Percentiles rank a stretch among this genome's conserved stretches.
Evolutionary conservation across 2,113 vertebrate species (phyloP).

Genomic region (Psittacara wagleri): DNA sequence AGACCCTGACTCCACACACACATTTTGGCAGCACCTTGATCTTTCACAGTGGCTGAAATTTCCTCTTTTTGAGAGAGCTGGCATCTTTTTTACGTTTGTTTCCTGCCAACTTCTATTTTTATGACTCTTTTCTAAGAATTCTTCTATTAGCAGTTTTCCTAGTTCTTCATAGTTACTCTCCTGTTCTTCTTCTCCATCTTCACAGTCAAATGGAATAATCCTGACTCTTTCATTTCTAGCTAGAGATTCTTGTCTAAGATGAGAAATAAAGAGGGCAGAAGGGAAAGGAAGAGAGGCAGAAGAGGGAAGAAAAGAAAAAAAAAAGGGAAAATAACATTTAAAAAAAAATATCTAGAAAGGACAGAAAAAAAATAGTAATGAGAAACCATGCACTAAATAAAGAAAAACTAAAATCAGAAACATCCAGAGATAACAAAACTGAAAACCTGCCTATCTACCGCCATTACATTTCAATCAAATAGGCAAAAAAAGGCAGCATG

Average conservation of each 20-base stretch:
- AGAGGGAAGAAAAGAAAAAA: constrained; percentile 50
- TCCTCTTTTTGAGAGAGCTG: constrained; percentile 34
- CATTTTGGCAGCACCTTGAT: constrained; percentile 36
- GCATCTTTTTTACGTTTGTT: constrained; percentile 57
- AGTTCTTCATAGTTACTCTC: constrained; percentile 78
- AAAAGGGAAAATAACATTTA: constrained; percentile 49
- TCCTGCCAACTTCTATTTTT: constrained; percentile 82
- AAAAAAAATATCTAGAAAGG: background rate
- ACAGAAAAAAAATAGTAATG: constrained; percentile 44
- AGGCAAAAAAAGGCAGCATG: background rate
- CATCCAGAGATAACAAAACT: background rate
- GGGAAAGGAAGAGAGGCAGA: constrained; percentile 48
- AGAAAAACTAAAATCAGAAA: constrained; percentile 35
- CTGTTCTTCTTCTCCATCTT: constrained; percentile 83
- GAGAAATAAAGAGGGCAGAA: constrained; percentile 45
- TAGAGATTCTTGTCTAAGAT: constrained; percentile 75
- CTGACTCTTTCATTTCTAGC: constrained; percentile 84
- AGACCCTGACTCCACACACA: constrained; percentile 56
- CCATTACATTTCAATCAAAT: background rate
- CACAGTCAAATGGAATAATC: constrained; percentile 86
- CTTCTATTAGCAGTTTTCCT: constrained; percentile 77
- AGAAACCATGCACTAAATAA: constrained; percentile 12
- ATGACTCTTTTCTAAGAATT: constrained; percentile 80
- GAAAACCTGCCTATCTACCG: constrained; percentile 5
- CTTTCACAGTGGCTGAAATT: constrained; percentile 35